A percentile compares a stretch with the other conserved stretches of the same genome.
Evolutionary conservation across 2,888 invertebrate species (phyloP).

Genomic region (Craniophora ligustri): DNA sequence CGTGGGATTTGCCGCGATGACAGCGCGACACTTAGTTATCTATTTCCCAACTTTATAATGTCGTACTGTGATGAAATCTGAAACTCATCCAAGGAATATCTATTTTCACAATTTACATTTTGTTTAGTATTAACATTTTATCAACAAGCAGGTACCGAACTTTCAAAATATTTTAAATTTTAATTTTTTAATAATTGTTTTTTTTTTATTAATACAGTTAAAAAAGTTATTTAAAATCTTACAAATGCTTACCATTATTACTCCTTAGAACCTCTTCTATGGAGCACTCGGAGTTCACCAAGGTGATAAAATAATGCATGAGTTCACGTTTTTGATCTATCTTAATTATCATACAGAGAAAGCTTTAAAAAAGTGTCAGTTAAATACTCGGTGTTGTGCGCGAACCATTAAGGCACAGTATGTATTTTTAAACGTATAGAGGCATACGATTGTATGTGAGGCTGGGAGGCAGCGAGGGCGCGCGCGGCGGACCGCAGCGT

Average conservation of each 20-base stretch:
- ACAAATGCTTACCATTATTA: no score
- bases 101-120: no score
- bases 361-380: constrained; percentile 25
- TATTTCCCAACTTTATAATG: constrained; percentile 18
- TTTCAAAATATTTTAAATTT: no score
- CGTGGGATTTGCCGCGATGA: constrained; percentile 30
- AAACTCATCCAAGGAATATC: no score
- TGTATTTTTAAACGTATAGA: constrained; percentile 22
- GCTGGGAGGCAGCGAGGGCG: constrained; percentile 33
- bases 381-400: constrained; percentile 27
- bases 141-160: no score
- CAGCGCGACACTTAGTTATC: constrained; percentile 19
- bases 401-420: constrained; percentile 34
- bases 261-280: no score
- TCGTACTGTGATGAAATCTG: constrained; percentile 9
- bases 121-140: no score
- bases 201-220: no score
- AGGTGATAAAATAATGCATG: no score
- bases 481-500: constrained; percentile 55
- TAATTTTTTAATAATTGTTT: no score
- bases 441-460: constrained; percentile 9
- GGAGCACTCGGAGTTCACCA: no score
- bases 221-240: no score
- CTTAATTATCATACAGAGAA: not conserved
- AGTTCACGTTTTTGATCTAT: not conserved